Base-by-base conservation (phyloP, 2,113 vertebrate species). In the Tachuris rubrigastra region DNA sequence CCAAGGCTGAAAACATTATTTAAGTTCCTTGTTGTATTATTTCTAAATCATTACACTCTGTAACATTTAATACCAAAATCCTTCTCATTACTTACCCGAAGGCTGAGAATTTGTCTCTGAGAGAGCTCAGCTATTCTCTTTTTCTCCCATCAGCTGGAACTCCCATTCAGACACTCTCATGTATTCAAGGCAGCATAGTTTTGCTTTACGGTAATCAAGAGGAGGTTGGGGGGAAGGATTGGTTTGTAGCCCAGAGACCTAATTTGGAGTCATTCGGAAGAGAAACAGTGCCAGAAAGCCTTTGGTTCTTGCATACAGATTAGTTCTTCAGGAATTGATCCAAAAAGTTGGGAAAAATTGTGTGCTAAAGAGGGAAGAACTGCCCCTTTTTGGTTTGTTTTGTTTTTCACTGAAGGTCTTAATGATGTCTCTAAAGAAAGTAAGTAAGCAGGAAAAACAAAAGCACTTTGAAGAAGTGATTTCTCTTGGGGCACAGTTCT, bases 191-290 rank as follows among this genome's bases (percentile, higher is more conserved):
- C 85, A 81, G 42, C 44, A 5, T 60, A 72, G 58, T 76, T 96
- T 87, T 92, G 56, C 85, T 95, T 91, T 88, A 88, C 1, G 3
- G 82, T 91, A 90, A 95, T 90, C 78, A 87, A 66, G 80, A 76
- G 63, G 82, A 87, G 39, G 65, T 62, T 86, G 25, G 20, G 39
- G 25, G 56, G 33, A 83, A 80, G 75, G 50, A 28, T 77, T 96
- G 85, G 86, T 96, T 92, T 79, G 52, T 92, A 90, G 91, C 86
- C 86, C 90, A 76, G 84, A 95, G 74, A 84, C 84, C 81, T 95
- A 87, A 95, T 97, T 95, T 87, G 84, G 56, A 91, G 81, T 90
- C 39, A 67, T 91, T 89, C 6, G 3, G 85, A 93, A 94, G 91
- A 75, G 56, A 81, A 79, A 9, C 1, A 2, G 44, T 87, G 88